Percentiles rank a stretch among this genome's conserved stretches.
phyloP scores from a whole-genome alignment of 1,140 invertebrate genomes.

The Monochamus saltuarius region DNA sequence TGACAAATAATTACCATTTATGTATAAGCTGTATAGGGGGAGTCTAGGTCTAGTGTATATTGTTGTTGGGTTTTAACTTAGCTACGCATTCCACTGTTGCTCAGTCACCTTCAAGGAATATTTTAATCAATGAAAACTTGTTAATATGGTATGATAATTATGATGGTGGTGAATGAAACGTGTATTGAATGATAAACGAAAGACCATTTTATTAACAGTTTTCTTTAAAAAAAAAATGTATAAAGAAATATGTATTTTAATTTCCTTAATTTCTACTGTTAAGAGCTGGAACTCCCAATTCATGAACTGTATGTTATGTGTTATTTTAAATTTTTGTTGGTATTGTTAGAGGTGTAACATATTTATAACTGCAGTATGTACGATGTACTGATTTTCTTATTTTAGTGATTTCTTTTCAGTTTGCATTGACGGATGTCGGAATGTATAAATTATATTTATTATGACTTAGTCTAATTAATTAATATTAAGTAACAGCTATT shows the following conservation, averaged over 20 bases:
- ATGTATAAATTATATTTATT: too few relatives aligned
- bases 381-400: too few relatives aligned
- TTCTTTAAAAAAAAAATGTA: too few relatives aligned
- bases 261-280: background rate
- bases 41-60: conserved; percentile 48
- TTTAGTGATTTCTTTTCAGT: too few relatives aligned
- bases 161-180: background rate
- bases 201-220: background rate
- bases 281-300: background rate
- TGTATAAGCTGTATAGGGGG: conserved; percentile 51
- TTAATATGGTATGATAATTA: background rate
- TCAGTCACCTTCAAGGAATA: conserved; percentile 30
- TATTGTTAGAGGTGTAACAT: background rate
- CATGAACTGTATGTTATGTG: conserved; percentile 1
- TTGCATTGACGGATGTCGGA: too few relatives aligned
- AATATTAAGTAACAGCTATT: conserved; percentile 6
- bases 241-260: background rate
- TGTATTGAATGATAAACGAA: background rate
- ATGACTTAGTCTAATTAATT: too few relatives aligned
- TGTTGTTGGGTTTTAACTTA: conserved; percentile 47
- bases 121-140: conserved; percentile 3
- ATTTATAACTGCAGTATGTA: too few relatives aligned
- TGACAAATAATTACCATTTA: conserved; percentile 50
- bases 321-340: conserved; percentile 8
- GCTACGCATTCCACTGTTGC: conserved; percentile 41